Conservation (phyloP, 1,140 invertebrate genomes). For the Eufriesea mexicana region DNA sequence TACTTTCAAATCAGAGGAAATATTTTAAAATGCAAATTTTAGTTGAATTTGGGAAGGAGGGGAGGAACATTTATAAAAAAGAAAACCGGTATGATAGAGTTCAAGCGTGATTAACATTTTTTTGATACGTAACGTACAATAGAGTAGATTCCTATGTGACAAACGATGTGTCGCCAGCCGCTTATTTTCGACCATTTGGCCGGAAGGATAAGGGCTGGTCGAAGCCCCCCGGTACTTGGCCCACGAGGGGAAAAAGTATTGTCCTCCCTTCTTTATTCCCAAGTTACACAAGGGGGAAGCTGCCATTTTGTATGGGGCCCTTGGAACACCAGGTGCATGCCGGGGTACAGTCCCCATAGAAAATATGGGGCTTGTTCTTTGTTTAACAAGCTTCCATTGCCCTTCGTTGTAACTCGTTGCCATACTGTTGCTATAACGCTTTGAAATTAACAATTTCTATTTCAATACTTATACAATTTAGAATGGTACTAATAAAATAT, state of each 20-base stretch:
- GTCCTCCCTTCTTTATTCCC: constrained; percentile 75
- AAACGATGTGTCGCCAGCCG: constrained; percentile 48
- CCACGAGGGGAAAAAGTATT: constrained; percentile 76
- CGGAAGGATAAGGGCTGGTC: constrained; percentile 69
- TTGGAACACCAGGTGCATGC: constrained; percentile 79
- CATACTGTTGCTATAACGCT: not conserved
- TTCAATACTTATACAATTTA: not conserved
- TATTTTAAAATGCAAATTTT: not conserved
- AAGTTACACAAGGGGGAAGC: constrained; percentile 69
- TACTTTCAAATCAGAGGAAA: not conserved
- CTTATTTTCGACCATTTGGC: constrained; percentile 74
- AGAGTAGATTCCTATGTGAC: constrained; percentile 28
- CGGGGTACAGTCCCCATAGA: constrained; percentile 80
- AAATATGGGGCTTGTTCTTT: constrained; percentile 72
- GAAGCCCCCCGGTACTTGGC: constrained; percentile 68
- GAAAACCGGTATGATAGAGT: not conserved
- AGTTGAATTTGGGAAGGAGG: too few relatives aligned
- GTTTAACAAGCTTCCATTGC: constrained; percentile 60
- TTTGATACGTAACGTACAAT: constrained; percentile 18
- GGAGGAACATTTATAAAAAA: not conserved
- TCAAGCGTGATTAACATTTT: constrained; percentile 28
- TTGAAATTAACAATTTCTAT: not conserved
- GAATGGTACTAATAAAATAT: not conserved
- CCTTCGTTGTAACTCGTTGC: not conserved
- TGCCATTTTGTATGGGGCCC: constrained; percentile 80